Evolutionary conservation across 2,113 vertebrate genomes (phyloP), one percentile per base, ranked within the genome.

Genomic region (Aegotheles bennettii): DNA sequence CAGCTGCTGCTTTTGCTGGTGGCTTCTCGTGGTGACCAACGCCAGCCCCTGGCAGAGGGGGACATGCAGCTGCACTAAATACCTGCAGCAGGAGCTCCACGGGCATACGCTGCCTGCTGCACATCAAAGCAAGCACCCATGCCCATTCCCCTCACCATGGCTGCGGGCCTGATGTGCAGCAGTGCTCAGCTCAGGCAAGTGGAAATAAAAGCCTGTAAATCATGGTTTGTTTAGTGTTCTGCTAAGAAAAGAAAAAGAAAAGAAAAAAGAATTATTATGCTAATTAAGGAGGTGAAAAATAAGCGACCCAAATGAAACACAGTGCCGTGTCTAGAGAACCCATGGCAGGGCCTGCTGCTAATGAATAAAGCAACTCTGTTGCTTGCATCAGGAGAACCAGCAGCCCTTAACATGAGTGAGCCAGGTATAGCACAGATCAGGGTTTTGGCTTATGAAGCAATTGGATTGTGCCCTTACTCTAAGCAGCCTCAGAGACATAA

Each of bases 401-500:
- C 77, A 85, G 67, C 81, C 53, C 69, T 71, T 61, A 2, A 33
- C 29, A 7, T 0, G 21, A 69, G 65, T 4, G 4, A 71, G 56
- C 36, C 65, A 31, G 25, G 68, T 48, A 57, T 9, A 7, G 82
- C 54, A 80, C 78, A 80, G 48, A 59, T 38, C 91, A 86, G 88
- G 64, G 61, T 5, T 87, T 68, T 0, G 0, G 53, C 45, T 93
- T 71, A 78, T 92, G 71, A 90, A 96, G 86, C 73, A 93, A 89
- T 31, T 60, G 88, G 93, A 89, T 90, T 94, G 90, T 71, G 68
- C 38, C 86, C 67, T 94, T 93, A 81, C 93, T 87, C 92, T 90
- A 82, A 93, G 80, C 88, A 78, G 88, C 74, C 80, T 92, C 64
- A 24, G 36, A 94, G 86, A 94, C 53, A 25, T 10, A 84, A 92